Base-by-base conservation (phyloP, 2,888 invertebrate genomes). In the Magallana nippona region DNA sequence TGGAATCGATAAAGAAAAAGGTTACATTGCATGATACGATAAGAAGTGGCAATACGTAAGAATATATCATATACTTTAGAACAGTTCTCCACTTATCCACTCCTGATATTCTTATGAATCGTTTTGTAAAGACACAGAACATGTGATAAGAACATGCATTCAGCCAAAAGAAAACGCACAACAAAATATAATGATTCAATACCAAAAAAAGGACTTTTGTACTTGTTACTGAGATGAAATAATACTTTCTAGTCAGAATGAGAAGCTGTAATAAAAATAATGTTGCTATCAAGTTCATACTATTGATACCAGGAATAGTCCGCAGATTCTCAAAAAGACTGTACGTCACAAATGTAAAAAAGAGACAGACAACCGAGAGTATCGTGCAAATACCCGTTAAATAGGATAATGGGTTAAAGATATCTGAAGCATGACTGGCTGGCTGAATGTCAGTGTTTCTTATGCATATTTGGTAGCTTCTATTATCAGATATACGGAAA, bases 251-350 rank as follows among this genome's bases (percentile, higher is more conserved):
- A 55, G 89, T 82, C 60, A 89, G 85, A 10, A 89, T 79, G 19
- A 86, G 79, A n/a, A 84, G n/a, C 63, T 89, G 88, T 1, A 90
- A 88, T 55, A 84, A 78, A 10, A 90, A 87, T 11, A 90, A 83
- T 1, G 85, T 81, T 17, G 86, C 55, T n/a, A 86, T 84, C n/a
- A 90, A 63, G n/a, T 82, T 85, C 88, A 90, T 89, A 11, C 87
- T 91, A 63, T 88, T 89, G 63, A 85, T 87, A 0, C 90, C 90
- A 1, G 89, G 90, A 11, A 88, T 19, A 11, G 87, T 89, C 55
- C 88, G 78, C 19, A 90, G 79, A 17, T 17, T 27, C 10, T 60
- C 60, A 13, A 90, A 89, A 13, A 88, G 19, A 62, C 86, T 85
- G 78, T 89, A 90, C 1, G 88, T 87, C 3, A 87, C 5, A 22